A percentile compares a stretch with the other conserved stretches of the same genome.
Conservation (phyloP, 2,797 vertebrate species). For the Chelonia mydas region DNA sequence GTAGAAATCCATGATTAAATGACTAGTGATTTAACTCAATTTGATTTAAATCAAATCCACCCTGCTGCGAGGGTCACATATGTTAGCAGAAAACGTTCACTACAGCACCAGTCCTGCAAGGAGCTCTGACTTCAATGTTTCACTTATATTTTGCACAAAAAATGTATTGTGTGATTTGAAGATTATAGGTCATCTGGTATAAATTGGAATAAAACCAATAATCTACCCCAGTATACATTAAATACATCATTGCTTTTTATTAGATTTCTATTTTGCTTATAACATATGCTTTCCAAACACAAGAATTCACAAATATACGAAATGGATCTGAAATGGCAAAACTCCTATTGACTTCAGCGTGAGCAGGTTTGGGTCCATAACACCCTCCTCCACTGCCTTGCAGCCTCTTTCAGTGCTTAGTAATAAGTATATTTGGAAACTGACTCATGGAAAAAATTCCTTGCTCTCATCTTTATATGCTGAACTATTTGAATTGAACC, state of each 20-base stretch:
- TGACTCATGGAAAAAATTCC: background rate
- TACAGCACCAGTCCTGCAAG: background rate
- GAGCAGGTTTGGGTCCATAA: background rate
- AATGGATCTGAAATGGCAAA: background rate
- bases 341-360: background rate
- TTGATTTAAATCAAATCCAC: too few species aligned
- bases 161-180: background rate
- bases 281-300: background rate
- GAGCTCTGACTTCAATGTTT: background rate
- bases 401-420: background rate
- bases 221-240: accelerated
- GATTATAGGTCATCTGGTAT: background rate
- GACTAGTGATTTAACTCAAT: too few species aligned
- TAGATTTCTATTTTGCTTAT: background rate
- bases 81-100: background rate
- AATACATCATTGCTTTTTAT: accelerated
- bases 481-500: background rate
- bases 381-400: background rate
- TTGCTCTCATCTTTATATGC: background rate
- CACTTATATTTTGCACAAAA: background rate
- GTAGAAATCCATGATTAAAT: too few species aligned
- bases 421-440: conserved; percentile 9
- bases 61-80: background rate
- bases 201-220: background rate
- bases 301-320: background rate